Conservation (phyloP, 2,888 invertebrate genomes). For the Synanthedon myopaeformis region DNA sequence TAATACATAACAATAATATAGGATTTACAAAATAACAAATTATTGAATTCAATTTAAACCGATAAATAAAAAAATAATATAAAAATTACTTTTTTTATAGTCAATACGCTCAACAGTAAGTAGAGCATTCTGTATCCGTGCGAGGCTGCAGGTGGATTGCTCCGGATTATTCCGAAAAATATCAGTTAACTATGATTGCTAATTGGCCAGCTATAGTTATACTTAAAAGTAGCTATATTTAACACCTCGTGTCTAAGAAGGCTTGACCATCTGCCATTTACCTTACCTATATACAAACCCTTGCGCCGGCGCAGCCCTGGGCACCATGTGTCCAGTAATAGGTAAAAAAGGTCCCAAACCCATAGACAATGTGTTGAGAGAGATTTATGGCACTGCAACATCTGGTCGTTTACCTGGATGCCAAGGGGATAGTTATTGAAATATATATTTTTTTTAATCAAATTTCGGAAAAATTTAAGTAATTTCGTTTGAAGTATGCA, state of each 20-base stretch:
- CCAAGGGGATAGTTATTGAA: constrained; percentile 15
- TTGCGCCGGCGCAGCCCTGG: constrained; percentile 9
- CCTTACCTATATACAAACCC: constrained; percentile 6
- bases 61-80: too few species aligned
- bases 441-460: background rate
- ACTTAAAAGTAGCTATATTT: too few species aligned
- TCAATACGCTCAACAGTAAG: too few species aligned
- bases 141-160: too few species aligned
- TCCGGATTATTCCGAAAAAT: too few species aligned
- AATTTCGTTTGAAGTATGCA: too few species aligned
- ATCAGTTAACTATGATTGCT: background rate
- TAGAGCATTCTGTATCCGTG: too few species aligned
- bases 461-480: too few species aligned
- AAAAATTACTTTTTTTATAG: too few species aligned
- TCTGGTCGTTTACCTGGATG: constrained; percentile 42
- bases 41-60: too few species aligned
- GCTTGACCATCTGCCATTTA: constrained; percentile 25
- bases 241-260: background rate
- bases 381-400: constrained; percentile 52
- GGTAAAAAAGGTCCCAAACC: constrained; percentile 32
- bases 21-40: too few species aligned
- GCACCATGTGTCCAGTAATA: constrained; percentile 51
- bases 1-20: too few species aligned
- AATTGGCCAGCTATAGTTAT: background rate
- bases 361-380: constrained; percentile 42